Percentiles rank a stretch among this genome's conserved stretches.
Conservation (phyloP, 2,113 vertebrate species). For the Nycticorax nycticorax region DNA sequence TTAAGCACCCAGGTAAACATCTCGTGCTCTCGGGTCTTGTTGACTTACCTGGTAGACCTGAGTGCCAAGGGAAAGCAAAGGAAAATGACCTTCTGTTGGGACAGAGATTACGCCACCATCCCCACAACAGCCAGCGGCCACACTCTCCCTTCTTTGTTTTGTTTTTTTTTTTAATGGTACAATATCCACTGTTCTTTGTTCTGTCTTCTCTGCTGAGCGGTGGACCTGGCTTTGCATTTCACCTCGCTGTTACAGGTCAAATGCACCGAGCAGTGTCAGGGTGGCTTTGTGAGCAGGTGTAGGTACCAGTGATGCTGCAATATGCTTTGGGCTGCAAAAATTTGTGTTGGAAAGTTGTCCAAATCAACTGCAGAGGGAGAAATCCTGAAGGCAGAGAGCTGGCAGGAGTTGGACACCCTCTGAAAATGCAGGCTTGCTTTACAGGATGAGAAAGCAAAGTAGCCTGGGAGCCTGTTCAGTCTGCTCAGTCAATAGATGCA, state of each 20-base stretch:
- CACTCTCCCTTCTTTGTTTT: neutral
- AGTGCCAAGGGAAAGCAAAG: neutral
- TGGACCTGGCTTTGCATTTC: neutral
- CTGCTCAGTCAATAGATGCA: neutral
- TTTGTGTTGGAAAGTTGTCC: neutral
- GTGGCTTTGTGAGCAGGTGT: neutral
- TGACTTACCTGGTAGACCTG: neutral
- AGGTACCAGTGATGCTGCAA: neutral
- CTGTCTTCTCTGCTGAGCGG: neutral
- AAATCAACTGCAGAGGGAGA: neutral
- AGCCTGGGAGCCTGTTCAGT: neutral
- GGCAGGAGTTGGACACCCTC: neutral
- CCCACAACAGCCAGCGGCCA: neutral
- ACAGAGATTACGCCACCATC: neutral
- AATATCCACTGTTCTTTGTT: neutral
- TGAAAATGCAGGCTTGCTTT: neutral
- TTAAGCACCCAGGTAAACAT: neutral
- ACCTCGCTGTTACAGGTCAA: neutral
- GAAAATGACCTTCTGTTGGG: neutral
- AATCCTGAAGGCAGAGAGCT: neutral
- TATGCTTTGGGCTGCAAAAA: neutral
- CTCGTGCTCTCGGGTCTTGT: neutral
- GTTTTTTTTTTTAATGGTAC: neutral
- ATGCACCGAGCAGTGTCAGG: neutral
- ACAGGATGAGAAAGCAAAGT: neutral